phyloP scores from a whole-genome alignment of 2,797 vertebrate genomes.

The Ispidina lecontei region DNA sequence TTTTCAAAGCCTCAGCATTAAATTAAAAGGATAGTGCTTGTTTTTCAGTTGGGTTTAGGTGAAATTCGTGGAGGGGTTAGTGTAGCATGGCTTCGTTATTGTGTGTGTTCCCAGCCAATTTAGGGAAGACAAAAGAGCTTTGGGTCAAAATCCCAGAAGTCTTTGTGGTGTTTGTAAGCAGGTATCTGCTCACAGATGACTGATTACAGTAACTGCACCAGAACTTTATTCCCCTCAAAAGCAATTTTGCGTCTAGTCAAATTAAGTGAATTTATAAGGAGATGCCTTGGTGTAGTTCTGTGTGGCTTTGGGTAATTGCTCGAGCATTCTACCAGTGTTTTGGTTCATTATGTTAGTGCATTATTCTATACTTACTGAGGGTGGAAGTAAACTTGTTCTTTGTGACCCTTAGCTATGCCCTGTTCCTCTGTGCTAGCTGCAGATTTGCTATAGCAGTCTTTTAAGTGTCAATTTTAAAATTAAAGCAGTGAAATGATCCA shows the following conservation, averaged over 20 bases:
- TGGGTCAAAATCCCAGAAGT: neutral
- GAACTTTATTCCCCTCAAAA: neutral
- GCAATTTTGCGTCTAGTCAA: neutral
- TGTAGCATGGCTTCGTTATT: neutral
- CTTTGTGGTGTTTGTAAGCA: neutral
- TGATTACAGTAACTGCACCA: neutral
- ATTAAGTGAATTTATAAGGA: neutral
- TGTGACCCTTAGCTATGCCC: neutral
- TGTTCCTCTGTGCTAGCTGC: neutral
- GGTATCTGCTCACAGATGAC: neutral
- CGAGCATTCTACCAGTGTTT: neutral
- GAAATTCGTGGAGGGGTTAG: neutral
- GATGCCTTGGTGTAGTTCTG: neutral
- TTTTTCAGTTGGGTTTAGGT: neutral
- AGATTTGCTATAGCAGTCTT: neutral
- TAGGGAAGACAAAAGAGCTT: neutral
- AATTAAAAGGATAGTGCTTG: neutral
- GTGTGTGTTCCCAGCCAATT: neutral
- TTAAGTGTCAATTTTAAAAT: neutral
- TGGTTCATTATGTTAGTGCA: neutral
- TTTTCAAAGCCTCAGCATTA: neutral
- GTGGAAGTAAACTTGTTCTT: neutral
- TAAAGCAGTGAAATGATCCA: neutral
- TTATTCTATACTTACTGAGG: neutral
- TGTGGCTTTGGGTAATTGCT: neutral